Conservation (phyloP, 2,888 invertebrate species). For the Limnephilus marmoratus region DNA sequence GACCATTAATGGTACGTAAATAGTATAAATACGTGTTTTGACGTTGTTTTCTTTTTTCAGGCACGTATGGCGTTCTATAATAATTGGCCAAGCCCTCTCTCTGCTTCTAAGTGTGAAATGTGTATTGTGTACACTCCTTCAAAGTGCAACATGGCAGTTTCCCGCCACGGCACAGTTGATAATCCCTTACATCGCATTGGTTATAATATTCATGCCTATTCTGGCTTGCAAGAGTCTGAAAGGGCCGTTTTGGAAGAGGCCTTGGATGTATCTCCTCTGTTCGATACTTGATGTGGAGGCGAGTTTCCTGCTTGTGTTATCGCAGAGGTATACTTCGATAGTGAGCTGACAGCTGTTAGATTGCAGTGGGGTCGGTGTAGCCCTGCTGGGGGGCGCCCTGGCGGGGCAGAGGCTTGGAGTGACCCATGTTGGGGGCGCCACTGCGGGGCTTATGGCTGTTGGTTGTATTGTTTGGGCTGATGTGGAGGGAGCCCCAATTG, state of each 20-base stretch:
- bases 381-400: constrained; percentile 87
- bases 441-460: constrained; percentile 88
- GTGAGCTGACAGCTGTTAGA: constrained; percentile 86
- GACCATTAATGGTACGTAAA: background rate
- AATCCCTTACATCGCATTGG: constrained; percentile 86
- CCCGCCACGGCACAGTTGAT: constrained; percentile 90
- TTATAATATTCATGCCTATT: constrained; percentile 86
- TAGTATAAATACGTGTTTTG: background rate
- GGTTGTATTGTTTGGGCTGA: constrained; percentile 91
- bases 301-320: constrained; percentile 87
- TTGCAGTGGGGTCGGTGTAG: constrained; percentile 91
- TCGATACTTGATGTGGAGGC: constrained; percentile 92
- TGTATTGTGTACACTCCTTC: constrained; percentile 83
- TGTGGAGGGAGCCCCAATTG: constrained; percentile 83
- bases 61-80: constrained; percentile 85
- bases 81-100: constrained; percentile 86
- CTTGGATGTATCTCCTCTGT: constrained; percentile 87
- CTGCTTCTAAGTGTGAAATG: constrained; percentile 87
- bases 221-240: constrained; percentile 84
- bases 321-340: constrained; percentile 80
- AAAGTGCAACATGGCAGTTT: constrained; percentile 82
- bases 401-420: constrained; percentile 85
- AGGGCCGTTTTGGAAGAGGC: constrained; percentile 81
- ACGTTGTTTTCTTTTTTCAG: constrained; percentile 71
- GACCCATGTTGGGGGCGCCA: constrained; percentile 87